phyloP scores from a whole-genome alignment of 2,113 vertebrate species.

The Ageneiosus marmoratus region DNA sequence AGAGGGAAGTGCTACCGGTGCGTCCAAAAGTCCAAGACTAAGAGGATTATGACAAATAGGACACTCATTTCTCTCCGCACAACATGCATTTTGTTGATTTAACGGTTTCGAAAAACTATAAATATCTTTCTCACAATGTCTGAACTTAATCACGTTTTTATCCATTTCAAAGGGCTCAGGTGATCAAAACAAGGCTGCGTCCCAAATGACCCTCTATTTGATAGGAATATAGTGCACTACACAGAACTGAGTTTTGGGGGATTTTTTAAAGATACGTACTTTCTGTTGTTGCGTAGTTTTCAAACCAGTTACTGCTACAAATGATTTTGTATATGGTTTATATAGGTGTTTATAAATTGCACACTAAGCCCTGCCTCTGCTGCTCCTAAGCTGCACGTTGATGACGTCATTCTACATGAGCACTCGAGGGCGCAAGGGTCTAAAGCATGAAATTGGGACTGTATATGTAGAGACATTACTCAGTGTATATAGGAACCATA shows the following conservation, averaged over 20 bases:
- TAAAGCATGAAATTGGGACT: background rate
- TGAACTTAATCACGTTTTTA: conserved; percentile 51
- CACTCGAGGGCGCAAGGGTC: background rate
- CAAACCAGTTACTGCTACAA: background rate
- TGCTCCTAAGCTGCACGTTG: background rate
- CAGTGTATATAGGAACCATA: background rate
- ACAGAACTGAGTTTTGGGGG: background rate
- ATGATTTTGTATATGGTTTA: no score
- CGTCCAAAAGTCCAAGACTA: conserved; percentile 51
- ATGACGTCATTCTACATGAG: background rate
- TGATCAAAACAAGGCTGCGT: background rate
- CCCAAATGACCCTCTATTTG: background rate
- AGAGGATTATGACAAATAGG: conserved; percentile 47
- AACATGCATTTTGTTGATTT: background rate
- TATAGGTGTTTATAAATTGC: background rate
- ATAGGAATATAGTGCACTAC: background rate
- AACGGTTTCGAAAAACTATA: conserved; percentile 43
- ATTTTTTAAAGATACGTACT: background rate
- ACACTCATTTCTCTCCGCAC: background rate
- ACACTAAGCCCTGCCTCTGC: background rate
- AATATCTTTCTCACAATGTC: conserved; percentile 57
- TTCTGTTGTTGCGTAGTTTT: background rate
- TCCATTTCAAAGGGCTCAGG: conserved; percentile 46
- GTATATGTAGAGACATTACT: background rate
- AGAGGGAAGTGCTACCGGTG: conserved; percentile 56